Evolutionary conservation across 2,888 invertebrate genomes (phyloP).

Genomic region (Epistrophe grossulariae): DNA sequence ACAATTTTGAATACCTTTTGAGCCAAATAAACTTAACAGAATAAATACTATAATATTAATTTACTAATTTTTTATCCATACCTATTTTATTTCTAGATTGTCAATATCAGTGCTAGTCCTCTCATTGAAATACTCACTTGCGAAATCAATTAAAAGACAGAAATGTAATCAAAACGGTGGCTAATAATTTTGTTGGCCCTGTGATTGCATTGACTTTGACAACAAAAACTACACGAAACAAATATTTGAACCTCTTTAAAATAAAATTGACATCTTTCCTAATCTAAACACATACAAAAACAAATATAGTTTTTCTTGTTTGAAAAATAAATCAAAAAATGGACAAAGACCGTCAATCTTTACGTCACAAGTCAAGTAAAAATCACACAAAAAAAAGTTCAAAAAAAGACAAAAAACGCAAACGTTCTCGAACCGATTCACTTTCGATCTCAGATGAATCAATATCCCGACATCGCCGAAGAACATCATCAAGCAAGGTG

Average conservation of each 20-base stretch:
- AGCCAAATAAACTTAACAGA: no score
- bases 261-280: background rate
- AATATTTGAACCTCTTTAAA: background rate
- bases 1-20: no score
- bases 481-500: constrained; percentile 50
- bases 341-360: constrained; percentile 69
- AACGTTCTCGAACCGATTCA: constrained; percentile 68
- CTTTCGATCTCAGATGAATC: constrained; percentile 59
- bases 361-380: constrained; percentile 66
- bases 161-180: background rate
- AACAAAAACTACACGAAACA: background rate
- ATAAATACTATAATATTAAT: background rate
- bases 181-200: background rate
- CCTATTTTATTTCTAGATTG: constrained; percentile 1
- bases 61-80: background rate
- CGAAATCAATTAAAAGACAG: background rate
- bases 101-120: background rate
- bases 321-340: constrained; percentile 25
- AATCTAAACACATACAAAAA: background rate
- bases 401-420: constrained; percentile 75
- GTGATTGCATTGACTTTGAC: constrained; percentile 12
- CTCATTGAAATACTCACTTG: background rate
- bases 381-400: constrained; percentile 75
- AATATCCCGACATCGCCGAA: constrained; percentile 33
- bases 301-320: background rate